Base-by-base conservation (phyloP, 1,140 invertebrate species). In the Coboldia fuscipes region DNA sequence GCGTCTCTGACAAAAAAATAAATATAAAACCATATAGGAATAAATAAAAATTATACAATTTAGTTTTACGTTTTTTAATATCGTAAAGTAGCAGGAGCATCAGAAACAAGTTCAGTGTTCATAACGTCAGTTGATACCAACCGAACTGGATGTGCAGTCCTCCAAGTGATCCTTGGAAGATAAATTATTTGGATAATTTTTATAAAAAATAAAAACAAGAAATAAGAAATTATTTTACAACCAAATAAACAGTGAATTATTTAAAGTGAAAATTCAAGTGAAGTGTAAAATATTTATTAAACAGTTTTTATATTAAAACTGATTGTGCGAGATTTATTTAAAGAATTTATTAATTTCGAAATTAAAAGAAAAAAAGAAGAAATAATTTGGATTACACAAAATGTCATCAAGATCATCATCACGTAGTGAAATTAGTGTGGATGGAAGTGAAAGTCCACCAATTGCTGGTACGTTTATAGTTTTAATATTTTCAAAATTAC, bases 351-450 rank as follows among this genome's bases (percentile, higher is more conserved):
- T 22, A 13, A 5, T 19, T 13, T 13, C 9, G n/a, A 27, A 34
- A 16, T 15, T 13, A 22, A 12, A 20, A 15, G 7, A 26, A 26
- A 34, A 17, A 24, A 10, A 16, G 9, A 34, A 4, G 27, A 26
- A 34, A 12, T 27, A n/a, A 4, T 27, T 27, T 10, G 24, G 14
- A 14, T 10, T 10, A 16, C n/a, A 17, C 19, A 35, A 12, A 20
- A 36, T 36, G 35, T 36, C 35, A 17, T 28, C 23, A 17, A 23
- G 13, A 20, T 24, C 34, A 30, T 36, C 35, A 23, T 30, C 28
- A 12, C 24, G 28, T 29, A 36, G 35, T 36, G 35, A 36, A 30
- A 36, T 36, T 14, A 36, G 35, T 23, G 23, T 36, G 14, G 35
- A 36, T 22, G 35, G 17, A 31, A 22, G 19, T 7, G 13, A 29